Evolutionary conservation across 2,888 invertebrate genomes (phyloP), one percentile per base, ranked within the genome.

Genomic region (Barypeithes pellucidus): DNA sequence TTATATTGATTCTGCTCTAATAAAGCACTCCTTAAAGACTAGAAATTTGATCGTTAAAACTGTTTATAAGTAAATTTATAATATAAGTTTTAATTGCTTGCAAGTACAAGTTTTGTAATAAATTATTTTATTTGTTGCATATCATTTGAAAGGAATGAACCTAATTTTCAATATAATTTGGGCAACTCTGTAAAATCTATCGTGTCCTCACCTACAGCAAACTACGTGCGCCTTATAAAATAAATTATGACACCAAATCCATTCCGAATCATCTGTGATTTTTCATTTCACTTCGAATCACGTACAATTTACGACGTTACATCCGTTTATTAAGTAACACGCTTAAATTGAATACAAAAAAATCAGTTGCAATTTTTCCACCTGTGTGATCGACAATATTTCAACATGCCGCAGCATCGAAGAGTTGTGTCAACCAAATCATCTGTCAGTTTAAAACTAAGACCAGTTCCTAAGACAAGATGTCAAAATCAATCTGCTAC

Each of bases 401-500:
- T 24, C 61, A 62, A 39, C 54, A 59, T 45, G 66, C 24, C 67
- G 16, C 54, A 20, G 14, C 52, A 52, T 18, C 41, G 67, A 9
- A 60, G 24, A 60, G 50, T 47, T 36, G 2, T 20, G 8, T 4
- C 59, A 8, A 45, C 59, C 45, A 47, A 67, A 57, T 47, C 59
- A 24, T 11, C 60, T 36, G 24, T 61, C 36, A 60, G 9, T 18
- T 61, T 67, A 7, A 57, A 57, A 45, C n/a, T 36, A 39, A 61
- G 54, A 63, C 47, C 59, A 11, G 14, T 20, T 39, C 54, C 52
- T 67, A 22, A 43, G 33, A 72, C 24, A 54, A 52, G 63, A 62
- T 50, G 50, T 61, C 60, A 74, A 72, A 70, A 63, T 72, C 77
- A 77, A 78, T 79, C 78, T 78, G 78, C 20, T 52, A 47, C 54